A percentile compares a stretch with the other conserved stretches of the same genome.
Conservation (phyloP, 2,113 vertebrate genomes). For the Caloenas nicobarica region DNA sequence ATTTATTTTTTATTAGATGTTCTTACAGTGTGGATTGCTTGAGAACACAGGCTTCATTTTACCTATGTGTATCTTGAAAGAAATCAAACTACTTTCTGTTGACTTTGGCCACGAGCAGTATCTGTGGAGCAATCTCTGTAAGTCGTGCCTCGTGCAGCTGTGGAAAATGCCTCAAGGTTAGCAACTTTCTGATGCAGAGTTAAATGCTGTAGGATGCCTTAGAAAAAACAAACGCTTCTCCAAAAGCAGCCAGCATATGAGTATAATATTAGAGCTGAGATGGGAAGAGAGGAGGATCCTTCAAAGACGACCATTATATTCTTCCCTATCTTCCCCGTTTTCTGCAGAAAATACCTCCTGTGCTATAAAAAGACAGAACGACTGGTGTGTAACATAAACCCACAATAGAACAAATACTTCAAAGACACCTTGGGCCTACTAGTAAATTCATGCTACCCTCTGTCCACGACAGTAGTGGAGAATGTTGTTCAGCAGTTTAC, state of each 20-base stretch:
- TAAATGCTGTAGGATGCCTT: not conserved
- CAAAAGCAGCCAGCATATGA: not conserved
- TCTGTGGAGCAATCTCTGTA: conserved; percentile 37
- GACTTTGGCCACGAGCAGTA: conserved; percentile 72
- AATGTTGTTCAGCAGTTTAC: not conserved
- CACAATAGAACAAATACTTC: not conserved
- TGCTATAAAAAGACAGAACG: not conserved
- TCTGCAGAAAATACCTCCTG: conserved; percentile 13
- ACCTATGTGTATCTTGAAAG: not conserved
- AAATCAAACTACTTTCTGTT: conserved; percentile 70
- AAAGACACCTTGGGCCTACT: not conserved
- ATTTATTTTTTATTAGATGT: not conserved
- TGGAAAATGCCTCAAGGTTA: conserved; percentile 46
- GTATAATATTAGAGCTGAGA: not conserved
- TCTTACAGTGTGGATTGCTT: not conserved
- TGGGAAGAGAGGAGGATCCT: not conserved
- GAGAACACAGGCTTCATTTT: conserved; percentile 24
- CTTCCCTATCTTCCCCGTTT: not conserved
- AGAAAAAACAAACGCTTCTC: not conserved
- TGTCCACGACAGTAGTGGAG: not conserved
- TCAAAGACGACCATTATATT: not conserved
- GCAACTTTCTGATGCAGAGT: conserved; percentile 1
- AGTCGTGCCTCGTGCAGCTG: conserved; percentile 7
- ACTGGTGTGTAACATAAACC: not conserved
- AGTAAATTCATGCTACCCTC: not conserved